Evolutionary conservation across 2,888 invertebrate genomes (phyloP).

Genomic region (Eupelmus urozonus): DNA sequence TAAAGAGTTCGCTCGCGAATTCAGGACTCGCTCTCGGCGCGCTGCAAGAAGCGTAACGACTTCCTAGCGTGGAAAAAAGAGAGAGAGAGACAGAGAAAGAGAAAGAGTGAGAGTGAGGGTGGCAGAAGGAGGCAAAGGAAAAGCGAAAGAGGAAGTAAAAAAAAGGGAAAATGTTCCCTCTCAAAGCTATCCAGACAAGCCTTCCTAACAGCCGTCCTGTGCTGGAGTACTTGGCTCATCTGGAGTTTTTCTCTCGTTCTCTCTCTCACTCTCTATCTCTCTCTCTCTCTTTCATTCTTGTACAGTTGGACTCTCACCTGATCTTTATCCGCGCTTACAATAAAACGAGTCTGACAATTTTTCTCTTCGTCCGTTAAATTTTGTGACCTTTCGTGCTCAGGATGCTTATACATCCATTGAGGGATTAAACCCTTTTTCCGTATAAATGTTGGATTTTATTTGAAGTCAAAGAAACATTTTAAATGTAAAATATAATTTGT

Average conservation of each 20-base stretch:
- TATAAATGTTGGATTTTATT: not conserved
- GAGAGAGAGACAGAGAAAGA: not conserved
- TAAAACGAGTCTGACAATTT: slow-evolving; percentile 7
- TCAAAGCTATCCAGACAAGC: slow-evolving; percentile 39
- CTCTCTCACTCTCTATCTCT: not conserved
- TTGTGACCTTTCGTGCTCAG: not conserved
- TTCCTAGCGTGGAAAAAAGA: slow-evolving; percentile 3
- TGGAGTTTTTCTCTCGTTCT: not conserved
- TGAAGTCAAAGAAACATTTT: not conserved
- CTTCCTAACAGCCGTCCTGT: slow-evolving; percentile 5
- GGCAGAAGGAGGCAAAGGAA: not conserved
- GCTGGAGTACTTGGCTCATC: slow-evolving; percentile 40
- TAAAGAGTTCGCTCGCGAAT: slow-evolving; percentile 39
- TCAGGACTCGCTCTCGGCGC: not conserved
- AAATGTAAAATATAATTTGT: not conserved
- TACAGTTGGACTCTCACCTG: not conserved
- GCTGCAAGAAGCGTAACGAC: slow-evolving; percentile 44
- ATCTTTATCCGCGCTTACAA: slow-evolving; percentile 29
- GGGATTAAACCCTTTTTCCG: not conserved
- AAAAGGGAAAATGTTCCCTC: slow-evolving; percentile 13
- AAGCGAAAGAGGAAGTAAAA: not conserved
- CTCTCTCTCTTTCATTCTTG: not conserved
- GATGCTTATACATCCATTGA: not conserved
- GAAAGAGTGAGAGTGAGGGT: not conserved
- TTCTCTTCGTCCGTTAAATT: not conserved